A percentile compares a stretch with the other conserved stretches of the same genome.
These are phyloP conservation scores for Heliconius erato DNA, from an alignment of 2,888 invertebrate genomes.

Conservation along the genomic window DNA sequence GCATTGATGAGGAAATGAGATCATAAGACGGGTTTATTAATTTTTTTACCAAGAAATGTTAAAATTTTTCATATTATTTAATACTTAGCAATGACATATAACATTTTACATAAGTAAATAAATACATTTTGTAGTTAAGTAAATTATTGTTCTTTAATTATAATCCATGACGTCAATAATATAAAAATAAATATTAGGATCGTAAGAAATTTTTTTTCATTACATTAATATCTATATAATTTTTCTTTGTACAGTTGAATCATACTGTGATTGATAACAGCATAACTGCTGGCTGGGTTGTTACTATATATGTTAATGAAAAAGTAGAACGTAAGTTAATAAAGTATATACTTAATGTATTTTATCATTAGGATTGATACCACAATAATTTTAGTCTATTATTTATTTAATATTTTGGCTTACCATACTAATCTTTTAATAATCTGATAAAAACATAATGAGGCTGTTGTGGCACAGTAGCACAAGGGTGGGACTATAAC, in stretches of 20 bases:
- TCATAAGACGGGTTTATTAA: constrained; percentile 42
- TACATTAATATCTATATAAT: not conserved
- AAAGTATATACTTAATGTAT: not conserved
- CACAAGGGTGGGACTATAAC: too few relatives aligned
- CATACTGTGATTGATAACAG: not conserved
- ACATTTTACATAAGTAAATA: not conserved
- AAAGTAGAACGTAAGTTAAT: not conserved
- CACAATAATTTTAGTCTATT: too few relatives aligned
- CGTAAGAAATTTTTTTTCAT: not conserved
- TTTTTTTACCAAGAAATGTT: not conserved
- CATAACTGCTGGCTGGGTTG: not conserved
- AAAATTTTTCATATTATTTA: not conserved
- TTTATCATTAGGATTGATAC: not conserved
- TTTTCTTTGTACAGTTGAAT: constrained; percentile 20
- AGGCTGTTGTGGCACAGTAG: too few relatives aligned
- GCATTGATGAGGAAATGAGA: constrained; percentile 51
- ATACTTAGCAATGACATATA: not conserved
- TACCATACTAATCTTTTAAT: not conserved
- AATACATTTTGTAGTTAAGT: not conserved
- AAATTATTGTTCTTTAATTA: not conserved
- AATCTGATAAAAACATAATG: not conserved
- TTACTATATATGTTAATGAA: not conserved
- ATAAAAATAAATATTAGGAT: not conserved
- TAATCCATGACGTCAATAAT: not conserved
- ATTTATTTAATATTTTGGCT: not conserved